Conservation (phyloP, 1,140 invertebrate species). For the Nixonia krombeini region DNA sequence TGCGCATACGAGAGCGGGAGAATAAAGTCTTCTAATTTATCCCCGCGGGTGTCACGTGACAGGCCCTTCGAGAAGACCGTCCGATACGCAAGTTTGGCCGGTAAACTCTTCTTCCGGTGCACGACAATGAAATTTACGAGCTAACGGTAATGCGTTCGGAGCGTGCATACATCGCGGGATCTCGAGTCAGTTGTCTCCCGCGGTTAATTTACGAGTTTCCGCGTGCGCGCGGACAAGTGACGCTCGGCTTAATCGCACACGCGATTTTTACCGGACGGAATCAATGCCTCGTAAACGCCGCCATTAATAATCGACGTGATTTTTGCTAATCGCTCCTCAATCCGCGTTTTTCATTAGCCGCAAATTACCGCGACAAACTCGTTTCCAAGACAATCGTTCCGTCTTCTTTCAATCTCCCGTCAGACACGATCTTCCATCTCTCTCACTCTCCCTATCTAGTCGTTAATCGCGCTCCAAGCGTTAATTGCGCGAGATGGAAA, state of each 20-base stretch:
- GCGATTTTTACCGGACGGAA: constrained; percentile 31
- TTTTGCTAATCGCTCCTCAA: too few species aligned
- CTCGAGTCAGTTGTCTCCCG: not conserved
- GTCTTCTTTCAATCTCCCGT: too few species aligned
- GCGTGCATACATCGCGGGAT: constrained; percentile 18
- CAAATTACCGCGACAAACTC: too few species aligned
- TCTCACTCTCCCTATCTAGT: too few species aligned
- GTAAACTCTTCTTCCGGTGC: constrained; percentile 1
- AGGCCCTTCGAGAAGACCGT: not conserved
- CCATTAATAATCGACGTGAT: too few species aligned
- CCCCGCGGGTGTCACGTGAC: not conserved
- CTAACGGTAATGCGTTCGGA: constrained; percentile 36
- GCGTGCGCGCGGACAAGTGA: not conserved
- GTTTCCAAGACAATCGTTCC: too few species aligned
- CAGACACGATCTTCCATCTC: too few species aligned
- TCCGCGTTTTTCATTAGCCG: too few species aligned
- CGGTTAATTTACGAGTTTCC: constrained; percentile 17
- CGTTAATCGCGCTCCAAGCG: too few species aligned
- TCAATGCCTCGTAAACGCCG: too few species aligned
- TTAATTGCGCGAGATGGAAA: too few species aligned
- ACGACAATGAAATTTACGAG: constrained; percentile 40
- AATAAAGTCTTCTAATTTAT: not conserved
- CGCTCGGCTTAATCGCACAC: not conserved
- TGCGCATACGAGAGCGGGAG: too few species aligned
- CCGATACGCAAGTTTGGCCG: not conserved